Conservation (phyloP, 2,797 vertebrate species). For the Pseudomugil tenellus region DNA sequence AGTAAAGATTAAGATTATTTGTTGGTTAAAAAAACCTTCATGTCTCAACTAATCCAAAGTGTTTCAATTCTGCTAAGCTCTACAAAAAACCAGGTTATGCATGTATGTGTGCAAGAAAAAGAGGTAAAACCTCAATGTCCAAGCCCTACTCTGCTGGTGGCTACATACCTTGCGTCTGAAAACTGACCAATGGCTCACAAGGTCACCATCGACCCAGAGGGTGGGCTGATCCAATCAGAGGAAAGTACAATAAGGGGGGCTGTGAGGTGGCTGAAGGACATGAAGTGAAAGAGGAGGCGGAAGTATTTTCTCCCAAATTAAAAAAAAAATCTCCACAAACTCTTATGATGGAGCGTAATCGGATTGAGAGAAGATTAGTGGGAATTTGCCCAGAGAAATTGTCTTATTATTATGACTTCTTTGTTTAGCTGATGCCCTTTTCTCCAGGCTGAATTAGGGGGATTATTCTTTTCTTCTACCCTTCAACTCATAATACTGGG, state of each 20-base stretch:
- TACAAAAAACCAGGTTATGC: conserved; percentile 29
- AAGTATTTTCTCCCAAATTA: conserved; percentile 4
- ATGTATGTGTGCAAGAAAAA: background rate
- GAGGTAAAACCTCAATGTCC: conserved; percentile 13
- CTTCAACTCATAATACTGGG: conserved; percentile 47
- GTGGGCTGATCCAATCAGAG: conserved; percentile 76
- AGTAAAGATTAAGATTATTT: conserved; percentile 62
- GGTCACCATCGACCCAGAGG: conserved; percentile 52
- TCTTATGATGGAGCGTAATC: conserved; percentile 59
- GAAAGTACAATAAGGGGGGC: conserved; percentile 29
- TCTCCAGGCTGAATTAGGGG: conserved; percentile 59
- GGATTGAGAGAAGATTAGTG: conserved; percentile 66
- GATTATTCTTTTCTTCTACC: conserved; percentile 65
- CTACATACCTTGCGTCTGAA: conserved; percentile 59
- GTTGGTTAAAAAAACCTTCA: conserved; percentile 60
- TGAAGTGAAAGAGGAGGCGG: conserved; percentile 18
- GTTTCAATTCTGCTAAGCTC: conserved; percentile 65
- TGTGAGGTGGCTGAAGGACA: conserved; percentile 48
- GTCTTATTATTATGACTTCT: conserved; percentile 70
- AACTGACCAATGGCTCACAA: conserved; percentile 68
- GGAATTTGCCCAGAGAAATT: conserved; percentile 63
- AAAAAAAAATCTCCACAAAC: conserved; percentile 42
- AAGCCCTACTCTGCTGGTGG: conserved; percentile 44
- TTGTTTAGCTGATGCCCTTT: conserved; percentile 65
- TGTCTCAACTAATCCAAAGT: conserved; percentile 65